Percentiles rank a stretch among this genome's conserved stretches.
These are phyloP conservation scores for Clusia tigrina DNA, from an alignment of 2,888 invertebrate genomes.

Conservation along the genomic window DNA sequence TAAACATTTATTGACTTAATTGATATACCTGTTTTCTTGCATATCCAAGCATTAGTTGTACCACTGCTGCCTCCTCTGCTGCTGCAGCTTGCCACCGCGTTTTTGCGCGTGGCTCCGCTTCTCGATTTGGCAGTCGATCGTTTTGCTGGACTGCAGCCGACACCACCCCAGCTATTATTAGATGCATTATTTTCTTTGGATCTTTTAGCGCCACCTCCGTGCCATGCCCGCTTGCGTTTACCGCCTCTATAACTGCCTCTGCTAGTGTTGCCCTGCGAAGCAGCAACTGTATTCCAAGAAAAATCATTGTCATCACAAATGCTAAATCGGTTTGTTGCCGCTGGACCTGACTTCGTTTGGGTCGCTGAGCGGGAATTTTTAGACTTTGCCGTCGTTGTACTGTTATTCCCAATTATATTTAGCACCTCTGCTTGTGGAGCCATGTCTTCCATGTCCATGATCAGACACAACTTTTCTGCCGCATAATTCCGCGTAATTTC, in stretches of 20 bases:
- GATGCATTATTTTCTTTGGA: constrained; percentile 36
- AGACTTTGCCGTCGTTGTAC: constrained; percentile 13
- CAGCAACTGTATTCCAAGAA: constrained; percentile 47
- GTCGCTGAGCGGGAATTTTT: constrained; percentile 18
- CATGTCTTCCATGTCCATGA: constrained; percentile 55
- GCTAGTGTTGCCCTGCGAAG: constrained; percentile 36
- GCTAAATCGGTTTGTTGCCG: neutral
- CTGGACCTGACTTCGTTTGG: neutral
- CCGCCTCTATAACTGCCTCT: constrained; percentile 43
- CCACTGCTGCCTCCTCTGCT: constrained; percentile 9
- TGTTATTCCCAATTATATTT: constrained; percentile 20
- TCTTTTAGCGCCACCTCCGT: constrained; percentile 40
- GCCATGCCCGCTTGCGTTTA: constrained; percentile 55
- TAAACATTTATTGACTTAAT: neutral
- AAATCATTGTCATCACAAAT: constrained; percentile 32
- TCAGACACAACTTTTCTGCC: constrained; percentile 69
- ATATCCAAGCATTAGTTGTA: constrained; percentile 48
- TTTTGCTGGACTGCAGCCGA: constrained; percentile 30
- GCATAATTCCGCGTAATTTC: constrained; percentile 79
- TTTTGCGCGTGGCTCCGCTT: constrained; percentile 23
- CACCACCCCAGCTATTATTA: constrained; percentile 25
- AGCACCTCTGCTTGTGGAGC: constrained; percentile 29
- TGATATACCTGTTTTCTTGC: constrained; percentile 49
- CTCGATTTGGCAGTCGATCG: too few species aligned
- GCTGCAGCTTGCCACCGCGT: constrained; percentile 25